Base-by-base conservation (phyloP, 1,140 invertebrate genomes). In the Drosophila azteca region DNA sequence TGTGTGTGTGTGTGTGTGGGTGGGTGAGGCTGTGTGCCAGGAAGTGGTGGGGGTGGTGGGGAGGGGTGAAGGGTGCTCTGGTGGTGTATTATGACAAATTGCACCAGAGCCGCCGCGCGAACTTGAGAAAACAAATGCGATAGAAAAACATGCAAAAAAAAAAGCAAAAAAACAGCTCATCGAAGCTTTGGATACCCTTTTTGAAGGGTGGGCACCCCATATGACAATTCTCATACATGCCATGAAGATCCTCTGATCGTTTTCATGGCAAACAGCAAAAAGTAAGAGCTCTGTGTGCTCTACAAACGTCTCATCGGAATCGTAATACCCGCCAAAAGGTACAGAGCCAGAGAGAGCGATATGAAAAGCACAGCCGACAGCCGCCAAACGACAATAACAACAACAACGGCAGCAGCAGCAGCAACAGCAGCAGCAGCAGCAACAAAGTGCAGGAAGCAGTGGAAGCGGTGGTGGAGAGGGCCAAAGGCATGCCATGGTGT, bases 41-140 rank as follows among this genome's bases (percentile, higher is more conserved):
- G 9, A 2, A 13, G 15, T 41, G 4, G 44, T 8, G 3, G 15
- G 31, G 4, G 44, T 8, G 3, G 1, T 5, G 8, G 6, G 9
- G 11, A 29, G 11, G 22, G 11, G 22, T 22, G 31, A 17, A 17
- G 46, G 57, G 48, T 11, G 11, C 35, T 11, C 35, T 39, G 35
- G 3, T 13, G 51, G 31, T 17, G 64, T 51, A 66, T 55, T 67
- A 71, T 87, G 69, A 82, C 78, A 82, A 88, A 85, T 85, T 85
- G 78, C 77, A 87, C 78, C 74, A 87, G 73, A 80, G 68, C 58
- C 65, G 67, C 35, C 55, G 72, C 71, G 76, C 81, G 81, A 85
- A 85, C 81, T 85, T 85, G 82, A 81, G 82, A 85, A 81, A 85
- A 84, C 79, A 85, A 85, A 87, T 87, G 82, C 82, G 74, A 87